Base-by-base conservation (phyloP, 2,888 invertebrate species). In the Apotomis turbidana region DNA sequence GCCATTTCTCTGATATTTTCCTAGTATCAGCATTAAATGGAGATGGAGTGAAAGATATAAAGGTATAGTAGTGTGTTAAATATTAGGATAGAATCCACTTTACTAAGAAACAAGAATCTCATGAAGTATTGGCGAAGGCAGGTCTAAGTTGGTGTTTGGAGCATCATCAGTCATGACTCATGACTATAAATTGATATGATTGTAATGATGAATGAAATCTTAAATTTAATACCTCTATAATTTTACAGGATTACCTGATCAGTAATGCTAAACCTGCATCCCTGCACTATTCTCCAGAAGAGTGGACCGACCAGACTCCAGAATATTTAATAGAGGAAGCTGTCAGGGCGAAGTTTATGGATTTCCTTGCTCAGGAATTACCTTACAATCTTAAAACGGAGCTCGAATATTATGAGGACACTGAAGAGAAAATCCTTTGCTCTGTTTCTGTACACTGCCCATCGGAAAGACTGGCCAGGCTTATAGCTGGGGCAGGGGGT, bases 11-110 rank as follows among this genome's bases (percentile, higher is more conserved):
- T 41, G 96, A 97, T 83, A 96, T 99, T 9, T 99, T 99, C 85
- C 96, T 99, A 94, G 95, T 98, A n/a, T 99, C 99, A 8, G 97
- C 98, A 0, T 85, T 98, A 41, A 95, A 95, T 70, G 96, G 96
- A 36, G 95, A 95, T 88, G 98, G 98, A 2, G 89, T 97, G 2
- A 90, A 94, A 46, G 95, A 96, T 79, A 90, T 98, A 44, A 95
- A 95, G 91, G 97, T 96, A 81, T 73, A 61, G 67, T 13, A 15
- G 4, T 51, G 10, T 54, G 59, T 74, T 74, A 1, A 41, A 3
- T 41, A 6, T 6, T 41, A 6, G 41, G 4, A 5, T 41, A 41
- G 0, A 6, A 41, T 41, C 6, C 41, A 0, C 4, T 41, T 41
- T 41, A 27, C 27, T 27, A 2, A 27, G 27, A 27, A 27, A 27